Evolutionary conservation across 2,797 vertebrate genomes (phyloP).

Genomic region (Orientallactaga sibirica): DNA sequence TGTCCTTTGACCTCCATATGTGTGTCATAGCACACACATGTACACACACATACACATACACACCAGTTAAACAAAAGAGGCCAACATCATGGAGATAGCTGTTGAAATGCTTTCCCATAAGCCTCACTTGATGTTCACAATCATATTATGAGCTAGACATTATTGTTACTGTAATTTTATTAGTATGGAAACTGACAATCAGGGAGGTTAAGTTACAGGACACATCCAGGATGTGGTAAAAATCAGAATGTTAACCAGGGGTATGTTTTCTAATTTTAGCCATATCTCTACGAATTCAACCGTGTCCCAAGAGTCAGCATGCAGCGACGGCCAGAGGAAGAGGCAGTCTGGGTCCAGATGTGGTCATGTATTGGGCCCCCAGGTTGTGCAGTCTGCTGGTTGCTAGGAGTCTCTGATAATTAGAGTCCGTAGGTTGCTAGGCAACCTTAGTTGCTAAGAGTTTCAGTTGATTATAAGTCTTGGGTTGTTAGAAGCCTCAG

Average conservation of each 20-base stretch:
- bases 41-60: too few species aligned
- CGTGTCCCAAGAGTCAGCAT: background rate
- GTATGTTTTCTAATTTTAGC: background rate
- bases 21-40: too few species aligned
- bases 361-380: background rate
- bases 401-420: conserved; percentile 79
- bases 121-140: background rate
- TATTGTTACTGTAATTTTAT: conserved; percentile 5
- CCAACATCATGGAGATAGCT: too few species aligned
- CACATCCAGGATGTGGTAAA: background rate
- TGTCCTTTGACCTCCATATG: too few species aligned
- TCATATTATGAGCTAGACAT: background rate
- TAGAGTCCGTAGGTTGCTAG: conserved; percentile 78
- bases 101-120: background rate
- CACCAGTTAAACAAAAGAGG: too few species aligned
- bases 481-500: conserved; percentile 69
- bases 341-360: background rate
- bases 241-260: background rate
- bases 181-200: background rate
- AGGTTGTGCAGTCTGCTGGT: conserved; percentile 56
- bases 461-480: conserved; percentile 77
- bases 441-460: conserved; percentile 78
- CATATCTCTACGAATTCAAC: background rate
- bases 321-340: background rate
- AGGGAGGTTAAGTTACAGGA: conserved; percentile 24